Percentiles rank a stretch among this genome's conserved stretches.
phyloP scores from a whole-genome alignment of 1,140 invertebrate species.

The Seison nebaliae region DNA sequence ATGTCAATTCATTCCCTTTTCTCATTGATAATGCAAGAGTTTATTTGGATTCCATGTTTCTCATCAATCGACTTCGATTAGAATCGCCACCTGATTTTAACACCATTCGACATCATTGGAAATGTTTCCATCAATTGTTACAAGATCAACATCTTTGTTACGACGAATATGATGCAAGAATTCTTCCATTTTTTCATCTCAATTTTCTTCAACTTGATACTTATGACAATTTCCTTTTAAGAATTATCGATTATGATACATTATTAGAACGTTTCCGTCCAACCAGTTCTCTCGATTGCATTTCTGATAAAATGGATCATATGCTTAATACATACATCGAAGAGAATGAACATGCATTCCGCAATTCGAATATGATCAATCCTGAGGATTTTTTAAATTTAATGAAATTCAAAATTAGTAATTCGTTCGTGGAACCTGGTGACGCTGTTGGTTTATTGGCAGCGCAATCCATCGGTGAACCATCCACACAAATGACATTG shows the following conservation, averaged over 20 bases:
- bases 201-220: too few species aligned
- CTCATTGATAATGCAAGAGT: slow-evolving; percentile 51
- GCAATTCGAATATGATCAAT: background rate
- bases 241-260: too few species aligned
- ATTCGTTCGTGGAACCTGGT: slow-evolving; percentile 51
- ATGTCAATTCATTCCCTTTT: slow-evolving; percentile 47
- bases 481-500: slow-evolving; percentile 96
- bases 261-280: background rate
- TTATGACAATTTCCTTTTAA: too few species aligned
- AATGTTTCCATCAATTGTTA: too few species aligned
- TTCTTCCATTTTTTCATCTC: too few species aligned
- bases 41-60: too few species aligned
- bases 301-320: slow-evolving; percentile 43
- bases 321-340: slow-evolving; percentile 40
- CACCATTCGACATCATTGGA: too few species aligned
- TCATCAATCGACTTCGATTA: too few species aligned
- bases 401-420: slow-evolving; percentile 47
- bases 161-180: too few species aligned
- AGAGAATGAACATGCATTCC: slow-evolving; percentile 16
- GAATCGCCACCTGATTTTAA: too few species aligned
- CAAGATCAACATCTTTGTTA: too few species aligned
- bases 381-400: slow-evolving; percentile 29
- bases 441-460: slow-evolving; percentile 83
- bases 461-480: slow-evolving; percentile 81
- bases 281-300: slow-evolving; percentile 40